A percentile compares a stretch with the other conserved stretches of the same genome.
Conservation (phyloP, 2,888 invertebrate genomes). For the Hirtodrosophila histrioides region DNA sequence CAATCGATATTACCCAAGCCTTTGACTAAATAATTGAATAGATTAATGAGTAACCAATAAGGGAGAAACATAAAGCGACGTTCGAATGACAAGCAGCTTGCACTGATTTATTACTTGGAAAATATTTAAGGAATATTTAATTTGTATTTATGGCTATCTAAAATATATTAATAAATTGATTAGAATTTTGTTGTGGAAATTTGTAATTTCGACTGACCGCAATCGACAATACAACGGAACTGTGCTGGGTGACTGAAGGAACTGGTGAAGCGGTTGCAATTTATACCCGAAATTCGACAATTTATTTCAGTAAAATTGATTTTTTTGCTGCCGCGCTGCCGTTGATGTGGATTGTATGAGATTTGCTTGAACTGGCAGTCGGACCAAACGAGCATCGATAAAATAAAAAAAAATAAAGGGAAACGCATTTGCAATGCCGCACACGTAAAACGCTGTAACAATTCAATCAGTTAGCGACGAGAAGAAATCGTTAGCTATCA, state of each 20-base stretch:
- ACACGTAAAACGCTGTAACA: constrained; percentile 83
- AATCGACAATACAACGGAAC: constrained; percentile 7
- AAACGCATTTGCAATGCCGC: constrained; percentile 67
- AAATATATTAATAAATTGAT: constrained; percentile 24
- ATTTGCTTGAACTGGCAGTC: constrained; percentile 19
- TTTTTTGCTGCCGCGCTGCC: constrained; percentile 39
- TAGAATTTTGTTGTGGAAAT: neutral
- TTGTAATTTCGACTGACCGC: constrained; percentile 36
- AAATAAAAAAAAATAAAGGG: constrained; percentile 12
- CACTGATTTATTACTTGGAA: constrained; percentile 43
- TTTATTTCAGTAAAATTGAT: constrained; percentile 76
- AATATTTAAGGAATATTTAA: constrained; percentile 16
- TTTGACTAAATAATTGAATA: constrained; percentile 48
- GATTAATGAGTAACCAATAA: constrained; percentile 43
- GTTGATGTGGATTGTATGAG: constrained; percentile 25
- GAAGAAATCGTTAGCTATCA: constrained; percentile 55
- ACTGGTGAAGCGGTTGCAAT: constrained; percentile 63
- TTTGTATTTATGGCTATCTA: constrained; percentile 24
- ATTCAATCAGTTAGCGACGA: constrained; percentile 83
- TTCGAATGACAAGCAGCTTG: constrained; percentile 44
- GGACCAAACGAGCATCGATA: constrained; percentile 35
- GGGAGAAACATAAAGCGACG: constrained; percentile 43
- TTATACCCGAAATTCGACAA: constrained; percentile 77
- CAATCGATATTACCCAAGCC: constrained; percentile 44
- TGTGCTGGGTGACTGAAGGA: constrained; percentile 27